A percentile compares a stretch with the other conserved stretches of the same genome.
These are phyloP conservation scores for Scyliorhinus canicula DNA, from an alignment of 2,797 vertebrate genomes.

Conservation along the genomic window DNA sequence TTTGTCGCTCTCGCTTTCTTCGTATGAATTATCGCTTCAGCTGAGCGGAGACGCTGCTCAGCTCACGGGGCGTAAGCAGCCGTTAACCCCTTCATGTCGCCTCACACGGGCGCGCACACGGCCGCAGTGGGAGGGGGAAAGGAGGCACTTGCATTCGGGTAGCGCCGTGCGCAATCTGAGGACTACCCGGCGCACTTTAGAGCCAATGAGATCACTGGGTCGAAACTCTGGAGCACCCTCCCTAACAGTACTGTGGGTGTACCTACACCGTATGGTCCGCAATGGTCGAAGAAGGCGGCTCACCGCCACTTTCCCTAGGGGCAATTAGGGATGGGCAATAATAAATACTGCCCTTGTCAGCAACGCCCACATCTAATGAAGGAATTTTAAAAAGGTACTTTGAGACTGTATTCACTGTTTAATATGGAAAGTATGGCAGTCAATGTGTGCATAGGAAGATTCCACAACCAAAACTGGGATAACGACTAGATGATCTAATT, in stretches of 20 bases:
- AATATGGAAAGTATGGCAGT: neutral
- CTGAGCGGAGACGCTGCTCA: neutral
- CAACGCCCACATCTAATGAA: too few relatives aligned
- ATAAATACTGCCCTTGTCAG: too few relatives aligned
- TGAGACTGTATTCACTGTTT: neutral
- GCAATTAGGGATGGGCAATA: too few relatives aligned
- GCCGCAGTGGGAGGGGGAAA: neutral
- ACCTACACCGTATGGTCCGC: too few relatives aligned
- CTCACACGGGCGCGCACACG: neutral
- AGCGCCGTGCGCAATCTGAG: neutral
- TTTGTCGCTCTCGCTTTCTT: neutral
- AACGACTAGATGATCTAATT: neutral
- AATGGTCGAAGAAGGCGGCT: too few relatives aligned
- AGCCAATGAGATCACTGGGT: neutral
- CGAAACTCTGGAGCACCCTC: too few relatives aligned
- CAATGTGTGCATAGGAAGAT: neutral
- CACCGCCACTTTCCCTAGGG: too few relatives aligned
- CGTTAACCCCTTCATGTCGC: neutral
- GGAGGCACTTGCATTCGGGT: neutral
- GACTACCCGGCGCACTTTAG: neutral
- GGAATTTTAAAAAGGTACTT: neutral
- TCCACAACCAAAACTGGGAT: neutral
- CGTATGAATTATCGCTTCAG: conserved; percentile 27
- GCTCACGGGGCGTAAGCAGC: neutral
- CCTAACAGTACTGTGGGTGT: too few relatives aligned